Percentiles rank a stretch among this genome's conserved stretches.
phyloP scores from a whole-genome alignment of 92 coral and sea anemone species.

The Porites evermanni region DNA sequence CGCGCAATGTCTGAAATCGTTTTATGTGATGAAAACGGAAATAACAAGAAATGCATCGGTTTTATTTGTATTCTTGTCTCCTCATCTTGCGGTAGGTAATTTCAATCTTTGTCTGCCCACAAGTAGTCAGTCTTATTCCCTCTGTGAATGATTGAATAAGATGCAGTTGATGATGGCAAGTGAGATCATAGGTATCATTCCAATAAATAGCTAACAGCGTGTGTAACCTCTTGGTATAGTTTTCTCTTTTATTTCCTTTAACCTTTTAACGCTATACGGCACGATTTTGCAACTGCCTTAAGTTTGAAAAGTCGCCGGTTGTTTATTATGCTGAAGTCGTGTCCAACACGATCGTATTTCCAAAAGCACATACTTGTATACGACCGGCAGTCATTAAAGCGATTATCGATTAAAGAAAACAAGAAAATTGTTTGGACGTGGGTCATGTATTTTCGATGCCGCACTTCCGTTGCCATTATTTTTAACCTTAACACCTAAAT shows the following conservation, averaged over 20 bases:
- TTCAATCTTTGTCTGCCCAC: slow-evolving; percentile 20
- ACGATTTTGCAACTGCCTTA: neutral
- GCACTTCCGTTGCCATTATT: slow-evolving; percentile 22
- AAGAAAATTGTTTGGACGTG: slow-evolving; percentile 5
- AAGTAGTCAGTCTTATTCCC: neutral
- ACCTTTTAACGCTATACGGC: too few relatives aligned
- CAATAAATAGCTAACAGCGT: neutral
- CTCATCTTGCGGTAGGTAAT: neutral
- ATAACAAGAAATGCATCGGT: neutral
- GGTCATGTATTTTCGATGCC: neutral
- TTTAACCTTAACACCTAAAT: slow-evolving; percentile 7
- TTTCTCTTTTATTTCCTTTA: too few relatives aligned
- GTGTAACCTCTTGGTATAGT: neutral
- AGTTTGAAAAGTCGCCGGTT: neutral
- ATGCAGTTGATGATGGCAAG: neutral
- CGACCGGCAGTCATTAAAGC: slow-evolving; percentile 2
- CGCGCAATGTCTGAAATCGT: neutral
- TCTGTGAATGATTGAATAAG: neutral
- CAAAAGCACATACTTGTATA: neutral
- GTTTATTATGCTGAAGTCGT: neutral
- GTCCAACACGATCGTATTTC: neutral
- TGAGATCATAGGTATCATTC: neutral
- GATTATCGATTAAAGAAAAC: neutral
- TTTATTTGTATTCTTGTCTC: neutral
- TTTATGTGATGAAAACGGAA: slow-evolving; percentile 15